These are phyloP conservation scores for Villa cingulata DNA, from an alignment of 2,888 invertebrate genomes.

Conservation along the genomic window DNA sequence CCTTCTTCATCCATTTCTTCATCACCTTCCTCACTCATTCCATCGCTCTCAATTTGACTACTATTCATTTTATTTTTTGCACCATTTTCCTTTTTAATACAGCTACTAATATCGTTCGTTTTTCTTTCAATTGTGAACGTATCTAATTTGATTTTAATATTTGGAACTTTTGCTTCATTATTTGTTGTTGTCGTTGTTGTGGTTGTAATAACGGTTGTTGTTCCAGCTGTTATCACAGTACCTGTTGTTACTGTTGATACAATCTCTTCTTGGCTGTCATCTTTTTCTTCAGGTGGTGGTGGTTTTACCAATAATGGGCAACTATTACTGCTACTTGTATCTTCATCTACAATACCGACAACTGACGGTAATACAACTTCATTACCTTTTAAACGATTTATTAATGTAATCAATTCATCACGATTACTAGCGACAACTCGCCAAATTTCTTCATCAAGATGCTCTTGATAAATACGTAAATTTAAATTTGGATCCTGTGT, in stretches of 20 bases:
- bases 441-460: conserved; percentile 94
- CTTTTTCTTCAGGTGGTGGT: conserved; percentile 28
- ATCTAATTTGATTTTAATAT: conserved; percentile 29
- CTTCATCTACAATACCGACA: conserved; percentile 47
- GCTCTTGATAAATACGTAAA: conserved; percentile 85
- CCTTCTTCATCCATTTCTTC: conserved; percentile 18
- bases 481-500: conserved; percentile 81
- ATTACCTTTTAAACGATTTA: conserved; percentile 60
- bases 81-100: background rate
- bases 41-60: too few species aligned
- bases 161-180: conserved; percentile 22
- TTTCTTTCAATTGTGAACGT: conserved; percentile 4
- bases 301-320: conserved; percentile 19
- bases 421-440: conserved; percentile 77
- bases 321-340: conserved; percentile 47
- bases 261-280: conserved; percentile 38
- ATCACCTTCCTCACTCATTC: conserved; percentile 13
- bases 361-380: conserved; percentile 43
- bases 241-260: conserved; percentile 35
- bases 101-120: background rate
- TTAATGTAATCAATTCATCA: conserved; percentile 66
- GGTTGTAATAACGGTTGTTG: conserved; percentile 38
- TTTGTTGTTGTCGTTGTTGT: conserved; percentile 31
- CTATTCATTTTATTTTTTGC: background rate
- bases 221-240: conserved; percentile 36